Evolutionary conservation across 2,797 vertebrate species (phyloP).

Genomic region (Sebastes glaucus): DNA sequence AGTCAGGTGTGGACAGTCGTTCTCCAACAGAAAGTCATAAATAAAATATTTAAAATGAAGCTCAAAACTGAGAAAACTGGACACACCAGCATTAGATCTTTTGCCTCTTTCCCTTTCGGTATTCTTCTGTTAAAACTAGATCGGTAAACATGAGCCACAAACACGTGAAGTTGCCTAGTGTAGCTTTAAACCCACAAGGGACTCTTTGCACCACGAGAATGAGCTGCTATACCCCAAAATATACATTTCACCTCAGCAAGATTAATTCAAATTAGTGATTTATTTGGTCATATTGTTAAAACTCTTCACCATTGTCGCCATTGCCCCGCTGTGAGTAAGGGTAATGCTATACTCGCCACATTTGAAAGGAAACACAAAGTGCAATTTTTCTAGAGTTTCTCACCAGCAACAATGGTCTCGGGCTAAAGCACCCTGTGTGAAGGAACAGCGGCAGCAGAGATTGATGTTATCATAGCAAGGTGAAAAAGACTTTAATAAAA

Average conservation of each 20-base stretch:
- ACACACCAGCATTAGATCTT: slow-evolving; percentile 35
- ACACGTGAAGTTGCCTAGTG: slow-evolving; percentile 48
- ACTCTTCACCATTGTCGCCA: slow-evolving; percentile 18
- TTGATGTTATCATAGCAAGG: not conserved
- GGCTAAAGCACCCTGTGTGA: slow-evolving; percentile 45
- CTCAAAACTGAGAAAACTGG: slow-evolving; percentile 4
- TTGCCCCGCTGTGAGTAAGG: slow-evolving; percentile 32
- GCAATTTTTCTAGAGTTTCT: slow-evolving; percentile 62
- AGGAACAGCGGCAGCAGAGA: not conserved
- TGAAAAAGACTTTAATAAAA: not conserved
- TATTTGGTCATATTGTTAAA: not conserved
- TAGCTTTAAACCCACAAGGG: slow-evolving; percentile 47
- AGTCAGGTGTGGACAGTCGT: not conserved
- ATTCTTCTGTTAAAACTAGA: slow-evolving; percentile 3
- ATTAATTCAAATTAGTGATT: not conserved
- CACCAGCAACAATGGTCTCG: slow-evolving; percentile 72
- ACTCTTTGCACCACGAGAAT: slow-evolving; percentile 39
- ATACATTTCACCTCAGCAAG: slow-evolving; percentile 12
- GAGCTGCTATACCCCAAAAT: slow-evolving; percentile 42
- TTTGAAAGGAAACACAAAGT: slow-evolving; percentile 67
- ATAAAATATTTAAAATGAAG: not conserved
- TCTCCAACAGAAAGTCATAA: slow-evolving; percentile 1
- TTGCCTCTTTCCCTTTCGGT: not conserved
- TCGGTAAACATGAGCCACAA: slow-evolving; percentile 1
- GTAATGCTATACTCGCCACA: slow-evolving; percentile 23